Conservation (phyloP, 2,797 vertebrate genomes). For the Macrochelys suwanniensis region DNA sequence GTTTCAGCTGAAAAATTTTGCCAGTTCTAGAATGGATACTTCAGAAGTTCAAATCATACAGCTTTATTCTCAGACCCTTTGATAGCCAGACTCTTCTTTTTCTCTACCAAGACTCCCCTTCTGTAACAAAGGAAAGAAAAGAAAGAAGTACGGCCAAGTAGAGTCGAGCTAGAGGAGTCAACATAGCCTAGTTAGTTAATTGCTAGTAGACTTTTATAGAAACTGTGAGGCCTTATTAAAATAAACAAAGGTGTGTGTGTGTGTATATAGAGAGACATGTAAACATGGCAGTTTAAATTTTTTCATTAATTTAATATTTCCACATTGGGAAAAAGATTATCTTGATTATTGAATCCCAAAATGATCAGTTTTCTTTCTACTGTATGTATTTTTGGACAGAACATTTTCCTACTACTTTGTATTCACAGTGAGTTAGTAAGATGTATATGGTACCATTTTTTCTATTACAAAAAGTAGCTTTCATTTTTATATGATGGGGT, state of each 20-base stretch:
- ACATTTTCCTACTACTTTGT: neutral
- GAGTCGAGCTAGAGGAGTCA: neutral
- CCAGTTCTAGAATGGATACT: slow-evolving; percentile 4
- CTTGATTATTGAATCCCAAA: neutral
- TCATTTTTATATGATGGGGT: neutral
- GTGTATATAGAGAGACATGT: neutral
- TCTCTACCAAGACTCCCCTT: neutral
- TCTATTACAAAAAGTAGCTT: neutral
- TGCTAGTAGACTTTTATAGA: neutral
- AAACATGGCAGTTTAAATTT: neutral
- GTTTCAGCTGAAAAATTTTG: too few species aligned
- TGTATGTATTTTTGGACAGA: neutral
- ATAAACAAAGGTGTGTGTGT: neutral
- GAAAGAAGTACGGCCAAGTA: slow-evolving; percentile 16
- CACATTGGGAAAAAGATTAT: neutral
- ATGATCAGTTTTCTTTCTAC: neutral
- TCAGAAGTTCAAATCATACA: neutral
- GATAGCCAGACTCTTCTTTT: neutral
- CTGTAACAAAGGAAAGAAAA: neutral
- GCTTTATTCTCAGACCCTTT: neutral
- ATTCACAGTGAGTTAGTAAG: neutral
- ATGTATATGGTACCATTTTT: neutral
- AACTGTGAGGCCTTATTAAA: neutral
- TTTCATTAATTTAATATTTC: slow-evolving; percentile 5
- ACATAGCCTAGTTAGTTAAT: neutral